A percentile compares a stretch with the other conserved stretches of the same genome.
Conservation (phyloP, 2,113 vertebrate species). For the Caranx ignobilis region DNA sequence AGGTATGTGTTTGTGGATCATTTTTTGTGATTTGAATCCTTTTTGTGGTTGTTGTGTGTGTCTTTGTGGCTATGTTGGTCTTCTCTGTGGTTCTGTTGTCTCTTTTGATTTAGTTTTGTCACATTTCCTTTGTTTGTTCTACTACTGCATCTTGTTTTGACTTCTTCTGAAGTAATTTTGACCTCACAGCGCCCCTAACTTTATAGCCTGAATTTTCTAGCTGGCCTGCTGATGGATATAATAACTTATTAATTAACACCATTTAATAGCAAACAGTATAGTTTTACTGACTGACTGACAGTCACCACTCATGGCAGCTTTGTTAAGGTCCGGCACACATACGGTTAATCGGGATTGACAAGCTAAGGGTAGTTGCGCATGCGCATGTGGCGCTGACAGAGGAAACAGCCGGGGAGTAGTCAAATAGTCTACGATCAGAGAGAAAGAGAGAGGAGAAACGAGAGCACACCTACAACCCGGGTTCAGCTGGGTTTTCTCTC, state of each 20-base stretch:
- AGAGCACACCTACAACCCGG: slow-evolving; percentile 32
- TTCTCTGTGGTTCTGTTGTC: too few relatives aligned
- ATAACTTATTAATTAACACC: background rate
- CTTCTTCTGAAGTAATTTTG: too few relatives aligned
- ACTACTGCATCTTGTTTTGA: too few relatives aligned
- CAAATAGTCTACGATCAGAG: slow-evolving; percentile 56
- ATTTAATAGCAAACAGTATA: background rate
- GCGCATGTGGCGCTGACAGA: slow-evolving; percentile 68
- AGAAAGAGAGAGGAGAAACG: slow-evolving; percentile 18
- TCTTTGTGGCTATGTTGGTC: too few relatives aligned
- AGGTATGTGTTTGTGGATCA: too few relatives aligned
- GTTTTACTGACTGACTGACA: background rate
- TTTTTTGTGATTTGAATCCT: too few relatives aligned
- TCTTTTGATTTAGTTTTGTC: too few relatives aligned
- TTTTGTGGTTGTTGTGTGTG: too few relatives aligned
- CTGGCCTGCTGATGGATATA: background rate
- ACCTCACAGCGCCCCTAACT: too few relatives aligned
- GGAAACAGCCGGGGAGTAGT: slow-evolving; percentile 83
- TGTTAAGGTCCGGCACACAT: slow-evolving; percentile 65
- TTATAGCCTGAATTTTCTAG: background rate
- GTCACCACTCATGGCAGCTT: background rate
- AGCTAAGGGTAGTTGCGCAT: slow-evolving; percentile 74
- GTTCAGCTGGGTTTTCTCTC: slow-evolving; percentile 52
- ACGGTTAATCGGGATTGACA: slow-evolving; percentile 80
- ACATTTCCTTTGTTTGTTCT: too few relatives aligned